Percentiles rank a stretch among this genome's conserved stretches.
These are phyloP conservation scores for Blera fallax DNA, from an alignment of 2,888 invertebrate genomes.

Conservation along the genomic window DNA sequence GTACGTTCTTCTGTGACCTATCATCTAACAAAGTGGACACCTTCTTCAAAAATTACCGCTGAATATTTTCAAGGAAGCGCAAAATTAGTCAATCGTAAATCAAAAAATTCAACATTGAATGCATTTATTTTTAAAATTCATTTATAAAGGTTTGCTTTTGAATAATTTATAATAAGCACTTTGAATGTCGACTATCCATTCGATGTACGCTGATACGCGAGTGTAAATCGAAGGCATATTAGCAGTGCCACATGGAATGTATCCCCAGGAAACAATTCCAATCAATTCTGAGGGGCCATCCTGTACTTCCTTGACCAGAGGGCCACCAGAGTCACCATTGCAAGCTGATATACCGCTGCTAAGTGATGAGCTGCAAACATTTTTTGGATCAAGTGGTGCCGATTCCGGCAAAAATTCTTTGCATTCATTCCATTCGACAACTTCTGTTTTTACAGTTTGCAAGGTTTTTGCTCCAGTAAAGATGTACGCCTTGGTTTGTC, in stretches of 20 bases:
- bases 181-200: slow-evolving; percentile 79
- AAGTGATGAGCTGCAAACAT: slow-evolving; percentile 82
- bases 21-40: too few species aligned
- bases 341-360: slow-evolving; percentile 82
- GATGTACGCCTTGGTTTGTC: slow-evolving; percentile 76
- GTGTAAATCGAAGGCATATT: slow-evolving; percentile 82
- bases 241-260: slow-evolving; percentile 81
- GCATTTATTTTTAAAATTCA: background rate
- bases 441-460: slow-evolving; percentile 77
- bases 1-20: too few species aligned
- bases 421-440: slow-evolving; percentile 76
- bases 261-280: slow-evolving; percentile 83
- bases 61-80: too few species aligned
- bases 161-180: slow-evolving; percentile 75
- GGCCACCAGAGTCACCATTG: slow-evolving; percentile 81
- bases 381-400: slow-evolving; percentile 77
- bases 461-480: slow-evolving; percentile 75
- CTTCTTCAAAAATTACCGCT: too few species aligned
- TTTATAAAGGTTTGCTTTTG: slow-evolving; percentile 64
- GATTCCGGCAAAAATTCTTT: slow-evolving; percentile 73
- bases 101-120: too few species aligned
- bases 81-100: too few species aligned
- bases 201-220: slow-evolving; percentile 80
- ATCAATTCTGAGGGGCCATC: slow-evolving; percentile 76
- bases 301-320: slow-evolving; percentile 76